Evolutionary conservation across 1,140 invertebrate genomes (phyloP).

Genomic region (Neotoxoptera formosana): DNA sequence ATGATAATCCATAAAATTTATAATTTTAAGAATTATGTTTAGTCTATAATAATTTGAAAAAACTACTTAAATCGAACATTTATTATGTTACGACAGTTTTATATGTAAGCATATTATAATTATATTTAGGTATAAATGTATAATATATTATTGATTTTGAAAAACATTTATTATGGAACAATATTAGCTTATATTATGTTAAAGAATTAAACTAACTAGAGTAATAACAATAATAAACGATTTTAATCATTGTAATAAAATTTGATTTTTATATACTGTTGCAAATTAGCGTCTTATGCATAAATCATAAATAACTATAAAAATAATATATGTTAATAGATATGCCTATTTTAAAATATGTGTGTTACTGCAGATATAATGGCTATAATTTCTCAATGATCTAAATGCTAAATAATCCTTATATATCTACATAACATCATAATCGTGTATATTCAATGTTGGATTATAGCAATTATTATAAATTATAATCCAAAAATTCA

Average conservation of each 20-base stretch:
- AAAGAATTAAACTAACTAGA: neutral
- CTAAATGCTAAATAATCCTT: neutral
- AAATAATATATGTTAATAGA: neutral
- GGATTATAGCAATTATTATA: no score
- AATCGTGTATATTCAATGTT: no score
- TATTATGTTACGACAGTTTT: neutral
- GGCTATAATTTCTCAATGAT: neutral
- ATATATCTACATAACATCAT: neutral
- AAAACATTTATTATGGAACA: no score
- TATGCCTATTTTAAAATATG: neutral
- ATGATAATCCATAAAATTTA: neutral
- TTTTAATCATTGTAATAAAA: neutral
- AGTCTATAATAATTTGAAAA: neutral
- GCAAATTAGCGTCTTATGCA: neutral
- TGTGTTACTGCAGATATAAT: neutral
- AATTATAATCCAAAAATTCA: no score
- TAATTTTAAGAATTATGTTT: neutral
- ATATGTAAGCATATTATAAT: neutral
- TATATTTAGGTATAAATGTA: no score
- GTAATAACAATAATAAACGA: neutral
- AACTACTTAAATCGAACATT: neutral
- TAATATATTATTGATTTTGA: no score
- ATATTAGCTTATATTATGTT: neutral
- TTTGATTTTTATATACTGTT: neutral
- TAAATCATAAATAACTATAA: neutral